Evolutionary conservation across 2,797 vertebrate genomes (phyloP).

Genomic region (Poeciliopsis turneri): DNA sequence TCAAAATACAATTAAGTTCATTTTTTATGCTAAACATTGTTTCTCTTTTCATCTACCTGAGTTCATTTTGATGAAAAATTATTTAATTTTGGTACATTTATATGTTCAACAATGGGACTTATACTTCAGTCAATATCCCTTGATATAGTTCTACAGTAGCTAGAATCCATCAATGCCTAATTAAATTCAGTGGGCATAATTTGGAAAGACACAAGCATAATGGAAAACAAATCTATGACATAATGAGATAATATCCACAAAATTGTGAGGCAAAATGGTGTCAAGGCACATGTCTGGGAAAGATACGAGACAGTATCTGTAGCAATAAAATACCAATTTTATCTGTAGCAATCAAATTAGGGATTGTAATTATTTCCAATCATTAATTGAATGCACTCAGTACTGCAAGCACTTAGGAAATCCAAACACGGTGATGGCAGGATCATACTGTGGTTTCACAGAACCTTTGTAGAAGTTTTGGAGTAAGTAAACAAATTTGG

Average conservation of each 20-base stretch:
- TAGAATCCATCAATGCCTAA: neutral
- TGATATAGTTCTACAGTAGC: neutral
- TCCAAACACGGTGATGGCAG: neutral
- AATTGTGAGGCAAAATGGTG: neutral
- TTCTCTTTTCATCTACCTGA: neutral
- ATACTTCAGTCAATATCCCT: neutral
- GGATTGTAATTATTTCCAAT: neutral
- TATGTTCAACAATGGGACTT: neutral
- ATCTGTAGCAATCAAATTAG: neutral
- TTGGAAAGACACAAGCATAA: neutral
- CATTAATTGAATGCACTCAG: no score
- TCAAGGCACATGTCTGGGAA: neutral
- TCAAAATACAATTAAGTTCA: neutral
- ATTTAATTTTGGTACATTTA: neutral
- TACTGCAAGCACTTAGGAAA: neutral
- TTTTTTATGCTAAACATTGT: neutral
- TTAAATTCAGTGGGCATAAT: neutral
- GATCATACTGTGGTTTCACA: slow-evolving; percentile 6
- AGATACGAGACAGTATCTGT: neutral
- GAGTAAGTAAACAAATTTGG: neutral
- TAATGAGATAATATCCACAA: neutral
- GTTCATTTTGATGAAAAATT: neutral
- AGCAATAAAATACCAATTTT: neutral
- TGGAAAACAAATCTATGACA: neutral
- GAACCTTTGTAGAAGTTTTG: neutral